Conservation (phyloP, 2,113 vertebrate genomes). For the Ploceus nigricollis region DNA sequence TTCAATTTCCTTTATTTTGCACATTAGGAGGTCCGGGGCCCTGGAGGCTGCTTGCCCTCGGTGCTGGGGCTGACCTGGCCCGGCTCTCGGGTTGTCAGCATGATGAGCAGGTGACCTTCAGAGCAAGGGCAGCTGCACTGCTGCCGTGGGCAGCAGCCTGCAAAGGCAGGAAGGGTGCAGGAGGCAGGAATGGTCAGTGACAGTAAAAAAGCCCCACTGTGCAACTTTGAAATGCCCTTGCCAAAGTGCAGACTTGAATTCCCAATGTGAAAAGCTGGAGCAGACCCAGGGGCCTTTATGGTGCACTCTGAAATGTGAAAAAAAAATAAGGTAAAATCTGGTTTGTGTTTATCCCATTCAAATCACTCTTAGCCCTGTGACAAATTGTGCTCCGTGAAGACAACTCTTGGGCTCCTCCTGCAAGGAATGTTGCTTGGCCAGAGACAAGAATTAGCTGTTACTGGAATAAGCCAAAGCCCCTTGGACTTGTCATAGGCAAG, state of each 20-base stretch:
- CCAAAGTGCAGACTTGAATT: not conserved
- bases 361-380: not conserved
- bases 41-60: not conserved
- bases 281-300: not conserved
- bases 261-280: not conserved
- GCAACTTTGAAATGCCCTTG: not conserved
- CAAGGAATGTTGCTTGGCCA: not conserved
- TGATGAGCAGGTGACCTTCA: constrained; percentile 13
- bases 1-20: not conserved
- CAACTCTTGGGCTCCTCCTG: not conserved
- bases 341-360: not conserved
- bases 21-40: not conserved
- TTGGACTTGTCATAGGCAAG: not conserved
- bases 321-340: not conserved
- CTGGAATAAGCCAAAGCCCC: not conserved
- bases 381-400: not conserved
- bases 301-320: not conserved
- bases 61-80: not conserved
- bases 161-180: not conserved
- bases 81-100: accelerated
- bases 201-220: accelerated
- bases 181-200: not conserved
- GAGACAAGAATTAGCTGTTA: not conserved
- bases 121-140: not conserved
- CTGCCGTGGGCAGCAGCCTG: not conserved